A percentile compares a stretch with the other conserved stretches of the same genome.
phyloP scores from a whole-genome alignment of 2,797 vertebrate genomes.

The Tapera naevia region DNA sequence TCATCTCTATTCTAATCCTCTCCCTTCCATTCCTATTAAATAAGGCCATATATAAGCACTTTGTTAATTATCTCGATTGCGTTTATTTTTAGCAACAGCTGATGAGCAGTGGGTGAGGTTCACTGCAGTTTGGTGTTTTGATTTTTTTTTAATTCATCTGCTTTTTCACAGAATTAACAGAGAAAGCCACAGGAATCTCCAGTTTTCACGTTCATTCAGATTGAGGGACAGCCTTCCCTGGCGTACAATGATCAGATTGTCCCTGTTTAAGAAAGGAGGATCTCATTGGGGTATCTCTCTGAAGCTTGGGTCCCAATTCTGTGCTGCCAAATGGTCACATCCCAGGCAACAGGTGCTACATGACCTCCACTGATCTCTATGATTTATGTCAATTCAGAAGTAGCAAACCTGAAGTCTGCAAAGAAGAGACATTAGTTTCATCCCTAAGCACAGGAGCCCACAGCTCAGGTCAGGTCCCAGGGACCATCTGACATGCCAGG shows the following conservation, averaged over 20 bases:
- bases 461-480: neutral
- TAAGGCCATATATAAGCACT: neutral
- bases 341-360: neutral
- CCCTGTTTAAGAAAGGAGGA: neutral
- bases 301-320: neutral
- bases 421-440: neutral
- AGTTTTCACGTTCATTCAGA: neutral
- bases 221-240: neutral
- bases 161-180: neutral
- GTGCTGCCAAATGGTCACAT: neutral
- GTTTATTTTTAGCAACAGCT: constrained; percentile 8
- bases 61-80: neutral
- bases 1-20: neutral
- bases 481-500: neutral
- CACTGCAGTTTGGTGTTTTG: fast-evolving
- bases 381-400: neutral
- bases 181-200: neutral
- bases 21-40: neutral
- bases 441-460: neutral
- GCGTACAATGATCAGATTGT: neutral
- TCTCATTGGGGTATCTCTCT: neutral
- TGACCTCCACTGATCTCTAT: neutral
- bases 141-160: neutral
- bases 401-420: neutral
- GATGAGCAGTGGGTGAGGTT: neutral